Percentiles rank a stretch among this genome's conserved stretches.
Evolutionary conservation across 2,113 vertebrate species (phyloP).

Genomic region (Entelurus aequoreus): DNA sequence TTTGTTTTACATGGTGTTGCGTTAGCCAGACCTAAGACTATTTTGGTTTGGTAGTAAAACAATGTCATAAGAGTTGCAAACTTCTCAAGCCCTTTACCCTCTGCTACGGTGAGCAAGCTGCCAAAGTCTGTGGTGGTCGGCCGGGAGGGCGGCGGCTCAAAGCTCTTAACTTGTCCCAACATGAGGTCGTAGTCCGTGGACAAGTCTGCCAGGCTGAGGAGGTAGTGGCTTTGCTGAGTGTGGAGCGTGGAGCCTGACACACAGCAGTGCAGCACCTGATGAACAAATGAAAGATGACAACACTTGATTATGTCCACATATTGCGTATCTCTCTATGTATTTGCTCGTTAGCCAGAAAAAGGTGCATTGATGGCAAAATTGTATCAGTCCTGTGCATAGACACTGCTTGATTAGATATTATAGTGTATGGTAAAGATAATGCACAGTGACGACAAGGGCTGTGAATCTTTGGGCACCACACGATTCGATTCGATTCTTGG

Average conservation of each 20-base stretch:
- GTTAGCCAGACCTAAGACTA: too few species aligned
- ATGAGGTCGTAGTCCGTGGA: slow-evolving; percentile 85
- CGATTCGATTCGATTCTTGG: too few species aligned
- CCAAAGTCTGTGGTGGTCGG: slow-evolving; percentile 73
- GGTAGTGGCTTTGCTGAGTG: slow-evolving; percentile 89
- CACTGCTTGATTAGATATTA: background rate
- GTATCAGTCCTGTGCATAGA: slow-evolving; percentile 7
- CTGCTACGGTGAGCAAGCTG: slow-evolving; percentile 90
- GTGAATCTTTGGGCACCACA: too few species aligned
- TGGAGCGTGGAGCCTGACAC: slow-evolving; percentile 89
- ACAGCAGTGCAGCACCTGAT: slow-evolving; percentile 91
- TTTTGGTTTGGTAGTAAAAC: background rate
- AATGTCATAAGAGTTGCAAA: background rate
- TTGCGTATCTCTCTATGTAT: background rate
- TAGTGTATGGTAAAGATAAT: slow-evolving; percentile 10
- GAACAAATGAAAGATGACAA: background rate
- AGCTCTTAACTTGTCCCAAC: slow-evolving; percentile 81
- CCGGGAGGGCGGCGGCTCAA: slow-evolving; percentile 75
- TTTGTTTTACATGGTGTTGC: too few species aligned
- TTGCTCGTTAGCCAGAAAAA: background rate
- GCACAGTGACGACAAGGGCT: slow-evolving; percentile 1
- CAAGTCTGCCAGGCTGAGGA: slow-evolving; percentile 87
- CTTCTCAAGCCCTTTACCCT: slow-evolving; percentile 74
- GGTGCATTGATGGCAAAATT: slow-evolving; percentile 15
- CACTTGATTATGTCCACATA: slow-evolving; percentile 11